Evolutionary conservation across 2,113 vertebrate species (phyloP), one percentile per base, ranked within the genome.

Genomic region (Ifrita kowaldi): DNA sequence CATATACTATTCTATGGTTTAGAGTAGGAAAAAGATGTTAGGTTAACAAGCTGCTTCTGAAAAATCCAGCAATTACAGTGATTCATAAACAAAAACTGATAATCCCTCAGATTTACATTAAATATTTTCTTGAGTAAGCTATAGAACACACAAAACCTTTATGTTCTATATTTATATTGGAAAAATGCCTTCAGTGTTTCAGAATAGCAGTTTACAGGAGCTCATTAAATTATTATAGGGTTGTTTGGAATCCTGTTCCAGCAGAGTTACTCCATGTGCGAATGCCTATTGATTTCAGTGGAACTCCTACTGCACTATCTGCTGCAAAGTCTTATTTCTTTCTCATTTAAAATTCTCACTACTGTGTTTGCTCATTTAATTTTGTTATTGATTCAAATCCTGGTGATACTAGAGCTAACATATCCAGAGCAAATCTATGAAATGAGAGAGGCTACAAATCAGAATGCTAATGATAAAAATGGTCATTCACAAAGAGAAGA

Each of bases 201-300:
- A 84, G 68, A 80, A 88, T 3, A 83, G 28, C 37, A 93, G 78
- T 82, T 93, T 77, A 33, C 47, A 83, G 67, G 42, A 67, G 50
- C 63, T 94, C 52, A 84, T 88, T 55, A 91, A 91, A 80, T 77
- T 59, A 63, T 77, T 77, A 60, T 26, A 9, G 30, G 64, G 33
- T 94, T 94, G 75, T 93, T 91, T 76, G 71, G 75, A 92, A 70
- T 47, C 55, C 55, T 81, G 42, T 86, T 96, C 93, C 84, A 74
- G 65, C 8, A 75, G 71, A 90, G 73, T 63, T 67, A 73, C 30
- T 80, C 78, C 35, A n/a, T 22, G 35, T 78, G 82, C 0, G 4
- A 93, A 71, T 16, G 59, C 47, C 64, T 85, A 93, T 90, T 83
- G 93, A 96, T 95, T 95, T 63, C 82, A 75, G 63, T 55, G 28